Conservation (phyloP, 2,888 invertebrate genomes). For the Drosophila affinis region DNA sequence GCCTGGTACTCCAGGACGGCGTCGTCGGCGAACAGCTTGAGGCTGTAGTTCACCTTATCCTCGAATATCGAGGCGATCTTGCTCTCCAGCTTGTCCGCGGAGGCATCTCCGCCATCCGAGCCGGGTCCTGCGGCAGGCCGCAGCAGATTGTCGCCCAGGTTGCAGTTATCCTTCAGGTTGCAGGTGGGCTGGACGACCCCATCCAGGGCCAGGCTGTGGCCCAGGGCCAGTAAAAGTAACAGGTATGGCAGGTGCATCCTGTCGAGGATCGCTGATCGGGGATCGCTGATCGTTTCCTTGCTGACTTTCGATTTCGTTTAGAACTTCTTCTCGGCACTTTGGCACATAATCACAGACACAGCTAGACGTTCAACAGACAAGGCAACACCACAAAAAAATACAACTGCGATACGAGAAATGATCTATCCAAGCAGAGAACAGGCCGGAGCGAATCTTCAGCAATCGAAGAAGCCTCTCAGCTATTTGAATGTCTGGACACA, state of each 20-base stretch:
- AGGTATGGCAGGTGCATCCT: constrained; percentile 9
- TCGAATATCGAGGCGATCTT: constrained; percentile 82
- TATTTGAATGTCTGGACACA: no score
- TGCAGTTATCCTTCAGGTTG: constrained; percentile 81
- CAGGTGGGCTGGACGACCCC: constrained; percentile 76
- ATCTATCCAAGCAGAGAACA: constrained; percentile 7
- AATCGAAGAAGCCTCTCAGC: no score
- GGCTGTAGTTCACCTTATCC: constrained; percentile 82
- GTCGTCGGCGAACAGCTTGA: constrained; percentile 81
- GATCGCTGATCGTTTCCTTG: background rate
- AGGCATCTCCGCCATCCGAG: constrained; percentile 44
- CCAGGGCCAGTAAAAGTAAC: constrained; percentile 13
- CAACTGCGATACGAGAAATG: background rate
- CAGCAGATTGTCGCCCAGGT: constrained; percentile 78
- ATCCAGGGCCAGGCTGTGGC: constrained; percentile 46
- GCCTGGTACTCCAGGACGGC: constrained; percentile 57
- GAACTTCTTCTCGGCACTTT: constrained; percentile 1
- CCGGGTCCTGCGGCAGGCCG: constrained; percentile 39
- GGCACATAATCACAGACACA: constrained; percentile 44
- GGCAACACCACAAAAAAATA: constrained; percentile 4
- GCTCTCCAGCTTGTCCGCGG: constrained; percentile 73
- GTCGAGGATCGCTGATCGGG: background rate
- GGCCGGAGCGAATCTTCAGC: background rate
- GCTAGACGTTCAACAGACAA: background rate
- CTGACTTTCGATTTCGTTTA: background rate